A percentile compares a stretch with the other conserved stretches of the same genome.
These are phyloP conservation scores for Thera obeliscata DNA, from an alignment of 2,888 invertebrate genomes.

Conservation along the genomic window DNA sequence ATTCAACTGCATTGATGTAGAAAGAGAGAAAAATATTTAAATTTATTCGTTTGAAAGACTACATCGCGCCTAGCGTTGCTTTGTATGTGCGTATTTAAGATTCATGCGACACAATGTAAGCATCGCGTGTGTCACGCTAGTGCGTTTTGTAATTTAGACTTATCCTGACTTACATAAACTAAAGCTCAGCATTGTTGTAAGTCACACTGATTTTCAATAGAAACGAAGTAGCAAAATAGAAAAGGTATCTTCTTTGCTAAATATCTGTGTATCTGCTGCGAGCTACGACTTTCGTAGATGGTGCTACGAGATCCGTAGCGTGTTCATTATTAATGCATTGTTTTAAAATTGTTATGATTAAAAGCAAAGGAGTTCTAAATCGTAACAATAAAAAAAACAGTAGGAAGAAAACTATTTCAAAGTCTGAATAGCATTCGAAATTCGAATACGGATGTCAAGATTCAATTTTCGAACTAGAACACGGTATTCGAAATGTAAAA, in stretches of 20 bases:
- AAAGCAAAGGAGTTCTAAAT: neutral
- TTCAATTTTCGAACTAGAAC: conserved; percentile 43
- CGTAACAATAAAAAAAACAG: neutral
- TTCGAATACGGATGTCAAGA: conserved; percentile 16
- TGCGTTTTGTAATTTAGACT: neutral
- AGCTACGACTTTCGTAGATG: conserved; percentile 25
- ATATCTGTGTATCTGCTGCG: neutral
- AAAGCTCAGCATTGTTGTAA: neutral
- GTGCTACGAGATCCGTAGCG: conserved; percentile 27
- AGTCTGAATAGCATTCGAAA: neutral
- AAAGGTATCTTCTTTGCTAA: no score
- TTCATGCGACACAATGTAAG: neutral
- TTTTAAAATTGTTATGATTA: neutral
- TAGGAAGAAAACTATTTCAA: neutral
- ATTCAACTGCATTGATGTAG: conserved; percentile 38
- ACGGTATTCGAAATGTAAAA: conserved; percentile 51
- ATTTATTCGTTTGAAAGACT: conserved; percentile 21
- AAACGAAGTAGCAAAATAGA: neutral
- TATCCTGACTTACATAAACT: neutral
- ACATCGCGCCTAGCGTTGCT: conserved; percentile 5
- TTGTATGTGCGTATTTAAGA: neutral
- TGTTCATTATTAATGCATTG: neutral
- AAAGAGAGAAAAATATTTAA: conserved; percentile 34
- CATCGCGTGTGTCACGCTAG: conserved; percentile 6
- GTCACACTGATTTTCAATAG: neutral